phyloP scores from a whole-genome alignment of 1,140 invertebrate species.

The Brachionus manjavacas region DNA sequence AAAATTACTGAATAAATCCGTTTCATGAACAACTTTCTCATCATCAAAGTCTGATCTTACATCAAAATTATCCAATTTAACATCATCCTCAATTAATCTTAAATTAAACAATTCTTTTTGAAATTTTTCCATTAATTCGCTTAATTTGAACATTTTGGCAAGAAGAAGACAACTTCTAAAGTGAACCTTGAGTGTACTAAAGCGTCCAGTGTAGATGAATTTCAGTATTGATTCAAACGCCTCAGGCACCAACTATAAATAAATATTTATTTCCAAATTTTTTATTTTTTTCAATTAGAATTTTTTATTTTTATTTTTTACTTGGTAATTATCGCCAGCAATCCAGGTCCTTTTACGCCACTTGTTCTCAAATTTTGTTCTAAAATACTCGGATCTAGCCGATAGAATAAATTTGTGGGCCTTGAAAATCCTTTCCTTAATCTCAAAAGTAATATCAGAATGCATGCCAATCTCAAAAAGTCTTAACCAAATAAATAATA shows the following conservation, averaged over 20 bases:
- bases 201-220: constrained; percentile 58
- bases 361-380: neutral
- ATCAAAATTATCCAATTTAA: constrained; percentile 20
- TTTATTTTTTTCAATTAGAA: neutral
- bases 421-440: constrained; percentile 38
- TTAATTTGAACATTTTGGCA: constrained; percentile 58
- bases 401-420: constrained; percentile 59
- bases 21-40: neutral
- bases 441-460: constrained; percentile 17
- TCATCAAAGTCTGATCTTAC: neutral
- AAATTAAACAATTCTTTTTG: constrained; percentile 30
- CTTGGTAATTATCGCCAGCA: neutral
- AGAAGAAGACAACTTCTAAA: constrained; percentile 56
- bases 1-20: constrained; percentile 31
- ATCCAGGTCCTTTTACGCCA: neutral
- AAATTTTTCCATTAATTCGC: constrained; percentile 51
- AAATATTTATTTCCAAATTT: neutral
- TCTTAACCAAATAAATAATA: neutral
- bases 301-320: too few species aligned
- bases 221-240: constrained; percentile 57
- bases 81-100: neutral
- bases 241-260: constrained; percentile 51
- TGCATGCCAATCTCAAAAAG: constrained; percentile 2
- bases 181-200: constrained; percentile 47
- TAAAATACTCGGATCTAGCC: constrained; percentile 58